Evolutionary conservation across 2,113 vertebrate genomes (phyloP), one percentile per base, ranked within the genome.

Genomic region (Gallinago undulata): DNA sequence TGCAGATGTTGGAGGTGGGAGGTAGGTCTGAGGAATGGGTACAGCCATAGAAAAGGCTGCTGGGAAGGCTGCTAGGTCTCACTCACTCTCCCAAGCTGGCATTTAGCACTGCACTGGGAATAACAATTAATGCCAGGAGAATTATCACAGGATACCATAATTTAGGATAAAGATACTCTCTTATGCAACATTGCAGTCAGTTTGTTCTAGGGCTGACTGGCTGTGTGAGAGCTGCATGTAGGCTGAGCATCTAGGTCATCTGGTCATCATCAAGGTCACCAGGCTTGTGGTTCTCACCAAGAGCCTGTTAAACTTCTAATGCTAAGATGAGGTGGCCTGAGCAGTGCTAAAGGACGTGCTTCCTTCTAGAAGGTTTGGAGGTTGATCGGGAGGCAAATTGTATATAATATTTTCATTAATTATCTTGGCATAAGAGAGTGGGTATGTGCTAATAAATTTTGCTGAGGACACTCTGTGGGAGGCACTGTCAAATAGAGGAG

Each of bases 321-420:
- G 43, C 13, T 50, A 31, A 55, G 24, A 27, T 55, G 56, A 72
- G 28, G 35, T 64, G 35, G 11, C 57, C 21, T 13, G 35, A 68
- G 39, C 16, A 6, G 27, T 75, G 21, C 25, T 84, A 45, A 72
- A 90, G 51, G 59, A 73, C 37, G 5, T 53, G 25, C 18, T 21
- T 19, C 47, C 82, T 92, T 73, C 33, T 53, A 95, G 92, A 92
- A 93, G 82, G 63, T 67, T 80, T 68, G 33, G 70, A 82, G 41
- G 41, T 88, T 93, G 45, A 47, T 93, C 79, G 37, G 28, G 63
- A 90, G 50, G n/a, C 51, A 90, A 77, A 59, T 23, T 47, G 35
- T 62, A 18, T 77, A 43, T 81, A 92, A 89, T 93, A 86, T 90
- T 94, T 92, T 89, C 55, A 51, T 74, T 89, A 59, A 89, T 92